These are phyloP conservation scores for Notocelia uddmanniana DNA, from an alignment of 2,888 invertebrate species.

Conservation along the genomic window DNA sequence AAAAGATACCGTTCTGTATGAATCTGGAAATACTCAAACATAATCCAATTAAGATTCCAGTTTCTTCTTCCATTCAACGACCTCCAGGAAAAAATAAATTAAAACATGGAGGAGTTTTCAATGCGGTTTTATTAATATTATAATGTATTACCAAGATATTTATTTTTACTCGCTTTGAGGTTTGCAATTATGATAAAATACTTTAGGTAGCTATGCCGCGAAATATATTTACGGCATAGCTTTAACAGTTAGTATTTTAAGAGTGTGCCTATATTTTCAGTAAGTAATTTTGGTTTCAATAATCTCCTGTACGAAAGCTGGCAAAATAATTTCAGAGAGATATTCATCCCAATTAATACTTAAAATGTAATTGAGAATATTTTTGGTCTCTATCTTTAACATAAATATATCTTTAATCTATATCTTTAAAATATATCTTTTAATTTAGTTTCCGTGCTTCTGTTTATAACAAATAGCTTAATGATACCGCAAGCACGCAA, in stretches of 20 bases:
- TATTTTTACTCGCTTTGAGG: slow-evolving; percentile 30
- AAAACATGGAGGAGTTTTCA: slow-evolving; percentile 27
- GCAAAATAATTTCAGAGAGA: neutral
- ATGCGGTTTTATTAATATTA: slow-evolving; percentile 24
- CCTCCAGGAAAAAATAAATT: slow-evolving; percentile 37
- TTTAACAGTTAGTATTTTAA: no score
- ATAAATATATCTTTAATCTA: no score
- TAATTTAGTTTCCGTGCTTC: neutral
- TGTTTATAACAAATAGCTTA: slow-evolving; percentile 19
- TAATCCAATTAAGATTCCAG: slow-evolving; percentile 41
- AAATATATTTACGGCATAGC: no score
- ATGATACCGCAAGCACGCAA: slow-evolving; percentile 25
- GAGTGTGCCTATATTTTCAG: no score
- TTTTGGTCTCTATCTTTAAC: no score
- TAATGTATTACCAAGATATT: slow-evolving; percentile 10
- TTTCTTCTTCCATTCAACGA: slow-evolving; percentile 36
- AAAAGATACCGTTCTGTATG: slow-evolving; percentile 1
- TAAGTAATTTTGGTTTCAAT: neutral
- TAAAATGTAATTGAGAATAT: neutral
- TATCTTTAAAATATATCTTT: neutral
- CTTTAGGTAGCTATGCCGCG: no score
- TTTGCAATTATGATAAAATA: slow-evolving; percentile 17
- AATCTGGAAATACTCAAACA: slow-evolving; percentile 36
- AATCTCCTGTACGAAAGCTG: no score
- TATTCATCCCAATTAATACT: neutral